A percentile compares a stretch with the other conserved stretches of the same genome.
phyloP scores from a whole-genome alignment of 2,888 invertebrate genomes.

The Rhingia rostrata region DNA sequence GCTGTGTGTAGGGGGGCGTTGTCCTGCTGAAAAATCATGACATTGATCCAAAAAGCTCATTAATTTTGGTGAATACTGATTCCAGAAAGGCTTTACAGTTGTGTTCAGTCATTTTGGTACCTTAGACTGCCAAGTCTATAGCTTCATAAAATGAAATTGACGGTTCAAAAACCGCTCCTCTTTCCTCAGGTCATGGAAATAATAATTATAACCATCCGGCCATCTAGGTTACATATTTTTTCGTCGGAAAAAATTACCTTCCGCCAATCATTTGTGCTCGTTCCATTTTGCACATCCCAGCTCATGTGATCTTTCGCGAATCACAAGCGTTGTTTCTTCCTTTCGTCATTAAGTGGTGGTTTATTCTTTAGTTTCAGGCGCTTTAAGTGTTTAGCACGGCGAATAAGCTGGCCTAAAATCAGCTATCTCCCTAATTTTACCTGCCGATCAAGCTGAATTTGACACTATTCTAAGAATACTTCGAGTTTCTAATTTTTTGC shows the following conservation, averaged over 20 bases:
- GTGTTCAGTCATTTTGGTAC: background rate
- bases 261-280: background rate
- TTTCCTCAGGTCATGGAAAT: slow-evolving; percentile 10
- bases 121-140: background rate
- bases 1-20: slow-evolving; percentile 57
- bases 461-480: background rate
- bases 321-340: too few species aligned
- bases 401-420: background rate
- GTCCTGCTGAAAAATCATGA: slow-evolving; percentile 59
- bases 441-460: background rate
- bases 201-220: slow-evolving; percentile 18
- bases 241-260: background rate
- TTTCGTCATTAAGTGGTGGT: too few species aligned
- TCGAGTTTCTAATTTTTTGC: background rate
- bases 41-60: slow-evolving; percentile 50
- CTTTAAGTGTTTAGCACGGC: background rate
- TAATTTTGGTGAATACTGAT: slow-evolving; percentile 51
- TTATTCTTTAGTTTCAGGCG: background rate
- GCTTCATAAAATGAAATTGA: background rate
- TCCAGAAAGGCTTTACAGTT: slow-evolving; percentile 43
- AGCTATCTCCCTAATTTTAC: background rate
- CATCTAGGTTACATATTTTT: slow-evolving; percentile 6
- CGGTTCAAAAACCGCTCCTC: background rate
- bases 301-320: too few species aligned
- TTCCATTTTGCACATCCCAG: too few species aligned